phyloP scores from a whole-genome alignment of 92 coral and sea anemone species.

The Porites lobata region DNA sequence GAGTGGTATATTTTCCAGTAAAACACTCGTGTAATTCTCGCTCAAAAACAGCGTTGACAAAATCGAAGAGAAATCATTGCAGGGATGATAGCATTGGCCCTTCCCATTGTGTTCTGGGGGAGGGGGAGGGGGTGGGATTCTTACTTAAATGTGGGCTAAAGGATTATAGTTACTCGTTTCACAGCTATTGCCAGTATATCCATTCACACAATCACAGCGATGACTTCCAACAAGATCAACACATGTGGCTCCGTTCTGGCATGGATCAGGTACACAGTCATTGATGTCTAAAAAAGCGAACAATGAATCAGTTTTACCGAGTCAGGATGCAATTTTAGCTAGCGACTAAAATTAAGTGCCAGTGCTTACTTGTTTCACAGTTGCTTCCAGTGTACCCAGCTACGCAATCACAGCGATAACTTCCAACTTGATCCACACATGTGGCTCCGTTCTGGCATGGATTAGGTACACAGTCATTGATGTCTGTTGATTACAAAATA shows the following conservation, averaged over 20 bases:
- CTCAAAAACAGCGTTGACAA: no score
- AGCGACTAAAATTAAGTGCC: neutral
- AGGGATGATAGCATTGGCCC: no score
- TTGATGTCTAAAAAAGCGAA: conserved; percentile 51
- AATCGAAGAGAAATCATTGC: no score
- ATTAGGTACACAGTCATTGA: neutral
- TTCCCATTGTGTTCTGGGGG: no score
- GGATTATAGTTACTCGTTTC: neutral
- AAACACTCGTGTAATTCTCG: no score
- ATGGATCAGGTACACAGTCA: neutral
- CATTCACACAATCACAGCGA: no score
- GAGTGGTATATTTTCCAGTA: no score
- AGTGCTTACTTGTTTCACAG: neutral
- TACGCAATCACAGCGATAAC: conserved; percentile 70
- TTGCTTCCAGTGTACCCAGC: conserved; percentile 52
- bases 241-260: neutral
- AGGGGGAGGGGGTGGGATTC: no score
- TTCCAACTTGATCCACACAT: conserved; percentile 61
- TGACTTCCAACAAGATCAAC: conserved; percentile 68
- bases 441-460: conserved; percentile 7
- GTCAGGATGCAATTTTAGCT: no score
- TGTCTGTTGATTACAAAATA: neutral
- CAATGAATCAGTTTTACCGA: no score
- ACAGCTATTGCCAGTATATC: neutral
- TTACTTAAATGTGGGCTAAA: no score